Conservation (phyloP, 2,888 invertebrate genomes). For the Synergus gifuensis region DNA sequence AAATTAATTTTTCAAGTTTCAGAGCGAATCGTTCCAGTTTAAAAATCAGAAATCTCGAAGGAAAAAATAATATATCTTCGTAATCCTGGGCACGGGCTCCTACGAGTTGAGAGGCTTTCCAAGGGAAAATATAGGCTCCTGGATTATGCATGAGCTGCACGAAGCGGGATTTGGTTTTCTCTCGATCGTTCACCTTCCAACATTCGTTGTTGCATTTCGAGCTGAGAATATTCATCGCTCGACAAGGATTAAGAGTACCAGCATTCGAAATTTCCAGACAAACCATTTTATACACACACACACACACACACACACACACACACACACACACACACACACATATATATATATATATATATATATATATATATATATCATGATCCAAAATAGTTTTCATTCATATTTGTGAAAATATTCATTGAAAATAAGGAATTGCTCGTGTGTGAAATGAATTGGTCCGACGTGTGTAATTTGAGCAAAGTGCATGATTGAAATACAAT, state of each 20-base stretch:
- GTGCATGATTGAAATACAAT: slow-evolving; percentile 57
- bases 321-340: too few species aligned
- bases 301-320: too few species aligned
- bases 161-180: slow-evolving; percentile 48
- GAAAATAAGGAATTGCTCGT: slow-evolving; percentile 27
- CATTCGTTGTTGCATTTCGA: slow-evolving; percentile 44
- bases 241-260: slow-evolving; percentile 41
- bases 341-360: too few species aligned
- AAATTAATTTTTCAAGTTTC: slow-evolving; percentile 13
- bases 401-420: neutral
- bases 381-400: neutral
- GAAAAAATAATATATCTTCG: slow-evolving; percentile 39
- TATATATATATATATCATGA: slow-evolving; percentile 3
- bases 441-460: slow-evolving; percentile 42
- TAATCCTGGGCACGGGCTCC: slow-evolving; percentile 30
- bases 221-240: slow-evolving; percentile 43
- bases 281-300: slow-evolving; percentile 27
- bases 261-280: slow-evolving; percentile 34
- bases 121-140: slow-evolving; percentile 57
- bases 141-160: slow-evolving; percentile 63
- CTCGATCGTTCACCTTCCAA: slow-evolving; percentile 48
- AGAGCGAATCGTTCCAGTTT: slow-evolving; percentile 9
- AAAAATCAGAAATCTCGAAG: slow-evolving; percentile 35
- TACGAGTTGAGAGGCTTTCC: slow-evolving; percentile 47
- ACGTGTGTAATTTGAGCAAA: slow-evolving; percentile 52